phyloP scores from a whole-genome alignment of 1,140 invertebrate genomes.

The Aphidius gifuensis region DNA sequence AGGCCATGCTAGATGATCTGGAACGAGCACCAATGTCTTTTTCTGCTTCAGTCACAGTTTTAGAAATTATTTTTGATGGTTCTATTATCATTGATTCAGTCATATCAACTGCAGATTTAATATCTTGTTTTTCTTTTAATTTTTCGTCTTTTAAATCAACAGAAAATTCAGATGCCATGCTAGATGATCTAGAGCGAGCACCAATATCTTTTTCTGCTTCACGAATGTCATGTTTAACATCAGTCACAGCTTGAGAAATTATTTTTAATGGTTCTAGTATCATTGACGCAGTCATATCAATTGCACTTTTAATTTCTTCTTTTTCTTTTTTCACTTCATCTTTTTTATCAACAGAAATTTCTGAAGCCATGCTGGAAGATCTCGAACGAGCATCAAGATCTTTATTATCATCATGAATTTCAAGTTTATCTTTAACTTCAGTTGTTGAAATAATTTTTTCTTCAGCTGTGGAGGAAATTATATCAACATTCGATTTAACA shows the following conservation, averaged over 20 bases:
- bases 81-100: too few relatives aligned
- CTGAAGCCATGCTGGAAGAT: too few relatives aligned
- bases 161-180: too few relatives aligned
- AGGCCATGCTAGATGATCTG: conserved; percentile 29
- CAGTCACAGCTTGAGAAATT: neutral
- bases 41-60: neutral
- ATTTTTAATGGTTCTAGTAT: too few relatives aligned
- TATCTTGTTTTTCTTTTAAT: neutral
- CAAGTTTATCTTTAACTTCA: too few relatives aligned
- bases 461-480: neutral
- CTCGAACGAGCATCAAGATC: neutral
- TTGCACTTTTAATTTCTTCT: neutral
- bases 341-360: too few relatives aligned
- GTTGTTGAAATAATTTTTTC: neutral
- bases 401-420: conserved; percentile 5
- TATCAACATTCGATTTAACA: neutral
- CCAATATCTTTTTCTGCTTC: too few relatives aligned
- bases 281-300: neutral
- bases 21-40: conserved; percentile 15
- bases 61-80: too few relatives aligned
- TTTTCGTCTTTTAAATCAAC: conserved; percentile 4
- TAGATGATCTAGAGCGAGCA: too few relatives aligned
- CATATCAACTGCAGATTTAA: too few relatives aligned
- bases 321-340: neutral
- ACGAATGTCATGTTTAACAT: neutral